Evolutionary conservation across 2,888 invertebrate genomes (phyloP).

Genomic region (Toxonevra muliebris): DNA sequence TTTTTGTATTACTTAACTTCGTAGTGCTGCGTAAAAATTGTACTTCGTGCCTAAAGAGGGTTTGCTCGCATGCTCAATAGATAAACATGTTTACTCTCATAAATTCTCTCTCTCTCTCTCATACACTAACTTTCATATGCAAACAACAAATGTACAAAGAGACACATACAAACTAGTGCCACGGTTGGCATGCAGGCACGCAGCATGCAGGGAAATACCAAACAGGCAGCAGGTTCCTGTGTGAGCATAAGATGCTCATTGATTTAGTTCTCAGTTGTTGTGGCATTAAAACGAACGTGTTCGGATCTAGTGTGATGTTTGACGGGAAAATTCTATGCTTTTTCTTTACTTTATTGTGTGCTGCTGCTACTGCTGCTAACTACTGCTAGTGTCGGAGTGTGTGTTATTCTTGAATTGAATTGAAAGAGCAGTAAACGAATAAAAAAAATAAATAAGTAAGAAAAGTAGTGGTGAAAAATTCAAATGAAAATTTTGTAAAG

Average conservation of each 20-base stretch:
- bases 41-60: no score
- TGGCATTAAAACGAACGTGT: slow-evolving; percentile 60
- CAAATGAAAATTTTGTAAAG: neutral
- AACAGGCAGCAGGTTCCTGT: slow-evolving; percentile 45
- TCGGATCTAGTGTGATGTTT: slow-evolving; percentile 27
- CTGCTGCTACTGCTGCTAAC: slow-evolving; percentile 18
- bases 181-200: slow-evolving; percentile 4
- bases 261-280: slow-evolving; percentile 64
- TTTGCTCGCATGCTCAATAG: no score
- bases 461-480: neutral
- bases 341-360: slow-evolving; percentile 32
- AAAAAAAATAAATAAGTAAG: neutral
- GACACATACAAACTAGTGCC: neutral
- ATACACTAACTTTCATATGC: no score
- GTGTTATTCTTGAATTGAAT: neutral
- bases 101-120: no score
- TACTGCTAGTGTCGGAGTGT: slow-evolving; percentile 16
- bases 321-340: slow-evolving; percentile 29
- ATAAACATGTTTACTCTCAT: no score
- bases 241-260: slow-evolving; percentile 46
- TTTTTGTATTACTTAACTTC: no score
- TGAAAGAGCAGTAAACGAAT: neutral
- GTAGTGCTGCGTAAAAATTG: no score
- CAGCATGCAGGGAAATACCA: slow-evolving; percentile 6
- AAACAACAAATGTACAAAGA: neutral